These are phyloP conservation scores for Cosmia pyralina DNA, from an alignment of 2,888 invertebrate genomes.

Conservation along the genomic window DNA sequence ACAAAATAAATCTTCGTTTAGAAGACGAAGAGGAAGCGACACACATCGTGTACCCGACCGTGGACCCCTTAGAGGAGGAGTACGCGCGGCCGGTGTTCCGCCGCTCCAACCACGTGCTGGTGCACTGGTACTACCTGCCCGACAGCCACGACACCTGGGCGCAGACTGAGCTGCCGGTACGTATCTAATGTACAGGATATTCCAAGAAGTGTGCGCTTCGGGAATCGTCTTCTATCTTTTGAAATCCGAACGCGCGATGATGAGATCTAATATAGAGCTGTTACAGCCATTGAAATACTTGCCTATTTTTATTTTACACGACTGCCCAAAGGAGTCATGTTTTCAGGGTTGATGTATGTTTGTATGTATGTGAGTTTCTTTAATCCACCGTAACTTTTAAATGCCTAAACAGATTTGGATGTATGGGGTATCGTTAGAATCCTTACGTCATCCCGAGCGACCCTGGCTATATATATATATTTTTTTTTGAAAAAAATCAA, in stretches of 20 bases:
- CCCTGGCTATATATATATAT: too few species aligned
- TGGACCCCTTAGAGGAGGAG: conserved; percentile 96
- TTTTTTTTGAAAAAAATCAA: too few species aligned
- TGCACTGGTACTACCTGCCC: conserved; percentile 99
- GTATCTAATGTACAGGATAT: conserved; percentile 11
- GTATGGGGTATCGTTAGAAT: too few species aligned
- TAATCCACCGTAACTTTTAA: too few species aligned
- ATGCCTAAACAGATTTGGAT: not conserved
- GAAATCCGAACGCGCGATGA: not conserved
- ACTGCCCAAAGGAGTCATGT: not conserved
- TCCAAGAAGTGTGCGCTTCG: not conserved
- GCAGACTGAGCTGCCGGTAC: conserved; percentile 87
- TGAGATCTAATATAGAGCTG: not conserved
- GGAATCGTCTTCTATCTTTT: not conserved
- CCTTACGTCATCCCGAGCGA: too few species aligned
- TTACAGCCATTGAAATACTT: not conserved
- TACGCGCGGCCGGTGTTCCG: conserved; percentile 96
- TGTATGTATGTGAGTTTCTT: too few species aligned
- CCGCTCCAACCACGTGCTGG: conserved; percentile 94
- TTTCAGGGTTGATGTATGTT: too few species aligned
- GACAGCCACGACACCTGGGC: conserved; percentile 98
- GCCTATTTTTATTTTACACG: not conserved
- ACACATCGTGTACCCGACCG: conserved; percentile 96
- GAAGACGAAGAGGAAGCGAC: conserved; percentile 97
- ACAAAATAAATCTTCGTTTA: conserved; percentile 21